These are phyloP conservation scores for Drosophila sordidula DNA, from an alignment of 2,888 invertebrate genomes.

Conservation along the genomic window DNA sequence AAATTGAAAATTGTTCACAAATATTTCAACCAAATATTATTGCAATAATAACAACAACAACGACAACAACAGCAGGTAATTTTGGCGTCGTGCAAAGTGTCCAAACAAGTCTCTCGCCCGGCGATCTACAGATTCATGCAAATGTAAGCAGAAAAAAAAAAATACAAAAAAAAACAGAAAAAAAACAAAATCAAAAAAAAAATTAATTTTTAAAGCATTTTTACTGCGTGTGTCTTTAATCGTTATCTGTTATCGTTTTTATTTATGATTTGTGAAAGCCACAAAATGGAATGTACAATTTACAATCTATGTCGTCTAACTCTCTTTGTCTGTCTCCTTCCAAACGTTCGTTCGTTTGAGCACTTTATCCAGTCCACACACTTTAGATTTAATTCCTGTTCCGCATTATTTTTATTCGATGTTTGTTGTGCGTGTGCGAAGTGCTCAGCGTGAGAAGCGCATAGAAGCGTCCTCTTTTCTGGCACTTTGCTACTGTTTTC, in stretches of 20 bases:
- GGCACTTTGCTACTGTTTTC: conserved; percentile 23
- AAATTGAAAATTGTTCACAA: conserved; percentile 24
- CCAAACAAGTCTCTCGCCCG: conserved; percentile 82
- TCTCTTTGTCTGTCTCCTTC: conserved; percentile 11
- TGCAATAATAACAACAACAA: conserved; percentile 39
- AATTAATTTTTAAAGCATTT: conserved; percentile 33
- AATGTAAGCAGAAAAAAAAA: conserved; percentile 81
- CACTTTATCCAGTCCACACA: conserved; percentile 48
- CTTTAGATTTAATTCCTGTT: conserved; percentile 36
- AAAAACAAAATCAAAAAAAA: conserved; percentile 16
- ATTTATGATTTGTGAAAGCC: conserved; percentile 30
- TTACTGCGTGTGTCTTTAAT: conserved; percentile 48
- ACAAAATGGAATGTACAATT: conserved; percentile 56
- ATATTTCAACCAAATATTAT: conserved; percentile 20
- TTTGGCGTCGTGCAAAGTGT: conserved; percentile 77
- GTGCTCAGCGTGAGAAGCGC: conserved; percentile 14
- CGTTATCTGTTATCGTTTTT: conserved; percentile 30
- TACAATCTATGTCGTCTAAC: conserved; percentile 47
- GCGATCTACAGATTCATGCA: conserved; percentile 84
- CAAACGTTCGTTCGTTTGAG: conserved; percentile 35
- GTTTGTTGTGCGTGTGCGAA: conserved; percentile 35
- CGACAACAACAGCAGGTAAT: conserved; percentile 80
- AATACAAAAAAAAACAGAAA: conserved; percentile 40
- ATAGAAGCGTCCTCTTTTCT: conserved; percentile 6
- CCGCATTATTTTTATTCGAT: conserved; percentile 52